Evolutionary conservation across 2,113 vertebrate genomes (phyloP), one percentile per base, ranked within the genome.

Genomic region (human): DNA sequence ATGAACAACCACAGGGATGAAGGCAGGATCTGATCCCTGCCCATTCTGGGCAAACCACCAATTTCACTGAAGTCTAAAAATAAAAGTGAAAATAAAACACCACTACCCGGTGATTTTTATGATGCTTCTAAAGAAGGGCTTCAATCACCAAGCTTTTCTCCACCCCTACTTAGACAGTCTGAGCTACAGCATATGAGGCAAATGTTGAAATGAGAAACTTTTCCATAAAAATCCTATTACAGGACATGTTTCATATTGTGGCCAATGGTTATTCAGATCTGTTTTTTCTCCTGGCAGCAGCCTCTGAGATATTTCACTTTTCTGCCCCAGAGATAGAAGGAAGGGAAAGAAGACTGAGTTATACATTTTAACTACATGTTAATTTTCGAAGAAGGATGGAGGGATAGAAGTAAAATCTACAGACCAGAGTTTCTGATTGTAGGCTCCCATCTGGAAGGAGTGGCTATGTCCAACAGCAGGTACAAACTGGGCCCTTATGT

Each of bases 151-250:
- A 3, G 17, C 52, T 14, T 10, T 27, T 20, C 45, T 27, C 8
- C 6, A 1, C 0, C 1, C 38, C 6, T 30, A 17, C 6, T 18
- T 0, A 38, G 30, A 5, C 0, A 5, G 50, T 45, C 50, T 32
- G 20, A 12, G 16, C 40, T 40, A 43, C 73, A 13, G 80, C 27
- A 2, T 1, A 4, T 0, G 25, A 86, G 13, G 25, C 57, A 32
- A 17, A 57, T 18, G 45, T 1, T 11, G 50, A 43, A 4, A 30
- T 0, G 4, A 23, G 52, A 14, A 13, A 45, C 35, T 43, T 30
- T 45, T 64, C 79, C 25, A 30, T 27, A 27, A 57, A 55, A 55
- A 27, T 20, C 70, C 1, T 3, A 16, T 45, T 10, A 38, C 13
- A 64, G 2, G 23, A 18, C 35, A 38, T 16, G 13, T 38, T 70